Evolutionary conservation across 2,888 invertebrate species (phyloP), one percentile per base, ranked within the genome.

Genomic region (Aleiodes alternator): DNA sequence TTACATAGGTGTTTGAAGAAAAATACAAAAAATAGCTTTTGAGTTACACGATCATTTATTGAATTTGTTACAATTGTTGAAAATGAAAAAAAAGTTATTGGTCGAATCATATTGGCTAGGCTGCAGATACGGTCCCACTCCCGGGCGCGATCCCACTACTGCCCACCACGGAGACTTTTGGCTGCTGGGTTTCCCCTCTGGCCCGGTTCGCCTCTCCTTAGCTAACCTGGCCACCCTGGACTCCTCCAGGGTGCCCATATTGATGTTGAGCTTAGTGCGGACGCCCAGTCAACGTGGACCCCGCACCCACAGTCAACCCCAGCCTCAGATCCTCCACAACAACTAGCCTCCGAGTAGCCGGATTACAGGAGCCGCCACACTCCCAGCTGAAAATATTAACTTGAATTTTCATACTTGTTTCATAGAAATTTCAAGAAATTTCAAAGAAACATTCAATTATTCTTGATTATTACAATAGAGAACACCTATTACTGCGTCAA

Each of bases 141-240:
- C 96, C 95, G 94, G 96, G 94, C 96, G 97, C 97, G 95, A 96
- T 96, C 97, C 97, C 96, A 95, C 96, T 97, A 97, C 97, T 97
- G 97, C 96, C 93, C 94, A 93, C 96, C 97, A 96, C 96, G 97
- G 96, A 94, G 95, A 96, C 96, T 98, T 97, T 97, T 97, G 97
- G 96, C 97, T 98, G 97, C 97, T 97, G 96, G 94, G 96, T 97
- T 96, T 95, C 97, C 96, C 96, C 96, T 95, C 97, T 97, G 96
- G 96, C 97, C 97, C 97, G 95, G 93, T 97, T 92, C 97, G 95
- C 95, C 96, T 94, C 96, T 97, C 97, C 94, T 97, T 97, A 95
- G 94, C 93, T 92, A 95, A 98, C 97, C 96, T 96, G 96, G 94
- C 91, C 91, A 90, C 91, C 92, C 91, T 88, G 90, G 93, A 94